Conservation (phyloP, 64 coral and sea anemone species). For the Cladopsammia gracilis region DNA sequence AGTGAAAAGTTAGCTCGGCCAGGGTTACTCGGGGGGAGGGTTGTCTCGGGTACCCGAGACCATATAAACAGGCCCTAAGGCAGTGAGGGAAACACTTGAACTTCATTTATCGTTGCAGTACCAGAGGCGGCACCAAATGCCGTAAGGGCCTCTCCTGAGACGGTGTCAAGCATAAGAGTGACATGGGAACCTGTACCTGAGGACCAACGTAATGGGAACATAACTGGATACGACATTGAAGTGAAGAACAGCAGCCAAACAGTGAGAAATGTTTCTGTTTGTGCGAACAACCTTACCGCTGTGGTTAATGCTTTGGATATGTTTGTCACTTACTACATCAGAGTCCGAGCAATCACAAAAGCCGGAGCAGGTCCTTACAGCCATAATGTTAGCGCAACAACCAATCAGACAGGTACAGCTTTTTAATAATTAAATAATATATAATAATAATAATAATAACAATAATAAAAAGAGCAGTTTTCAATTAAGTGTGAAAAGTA, state of each 20-base stretch:
- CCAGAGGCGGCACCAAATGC: neutral
- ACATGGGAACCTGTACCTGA: neutral
- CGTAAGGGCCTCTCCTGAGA: neutral
- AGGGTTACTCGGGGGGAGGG: too few relatives aligned
- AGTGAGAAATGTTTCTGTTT: neutral
- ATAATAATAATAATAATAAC: neutral
- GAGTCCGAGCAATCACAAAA: neutral
- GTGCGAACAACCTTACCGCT: neutral
- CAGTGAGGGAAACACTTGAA: too few relatives aligned
- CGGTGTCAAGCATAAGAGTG: neutral
- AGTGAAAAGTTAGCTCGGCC: too few relatives aligned
- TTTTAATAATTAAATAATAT: neutral
- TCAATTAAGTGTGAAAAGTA: too few relatives aligned
- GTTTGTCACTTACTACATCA: constrained; percentile 17
- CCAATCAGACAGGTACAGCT: constrained; percentile 2
- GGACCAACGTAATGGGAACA: neutral
- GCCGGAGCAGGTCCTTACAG: neutral
- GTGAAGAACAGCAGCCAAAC: neutral
- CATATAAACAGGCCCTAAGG: too few relatives aligned
- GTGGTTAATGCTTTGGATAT: neutral
- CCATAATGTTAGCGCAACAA: neutral
- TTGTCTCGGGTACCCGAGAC: too few relatives aligned
- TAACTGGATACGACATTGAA: neutral
- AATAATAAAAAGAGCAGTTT: too few relatives aligned
- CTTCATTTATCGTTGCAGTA: neutral